Evolutionary conservation across 2,888 invertebrate species (phyloP).

Genomic region (Tupiocoris notatus): DNA sequence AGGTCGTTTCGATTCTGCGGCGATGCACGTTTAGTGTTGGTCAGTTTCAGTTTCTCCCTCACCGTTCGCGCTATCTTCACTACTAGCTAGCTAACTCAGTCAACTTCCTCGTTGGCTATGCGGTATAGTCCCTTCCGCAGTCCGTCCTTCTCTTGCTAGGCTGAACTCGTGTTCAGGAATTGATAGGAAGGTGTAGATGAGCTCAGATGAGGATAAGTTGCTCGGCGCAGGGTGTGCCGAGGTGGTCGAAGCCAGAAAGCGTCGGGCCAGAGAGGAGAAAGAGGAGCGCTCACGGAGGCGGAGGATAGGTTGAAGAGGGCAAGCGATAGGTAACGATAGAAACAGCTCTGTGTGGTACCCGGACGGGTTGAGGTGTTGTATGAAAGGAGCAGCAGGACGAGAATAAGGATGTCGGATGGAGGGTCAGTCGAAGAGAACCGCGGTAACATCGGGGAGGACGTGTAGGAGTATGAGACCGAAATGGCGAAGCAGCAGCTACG

Average conservation of each 20-base stretch:
- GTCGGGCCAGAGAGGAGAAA: too few relatives aligned
- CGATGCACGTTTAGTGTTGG: too few relatives aligned
- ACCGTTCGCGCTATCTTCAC: too few relatives aligned
- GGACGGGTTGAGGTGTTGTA: background rate
- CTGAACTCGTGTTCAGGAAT: background rate
- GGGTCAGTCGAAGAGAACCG: background rate
- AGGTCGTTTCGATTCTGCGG: too few relatives aligned
- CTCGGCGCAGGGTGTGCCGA: too few relatives aligned
- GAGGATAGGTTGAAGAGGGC: background rate
- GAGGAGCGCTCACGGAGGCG: too few relatives aligned
- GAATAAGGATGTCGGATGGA: slow-evolving; percentile 1
- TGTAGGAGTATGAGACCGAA: background rate
- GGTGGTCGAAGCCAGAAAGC: too few relatives aligned
- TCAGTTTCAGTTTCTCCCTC: too few relatives aligned
- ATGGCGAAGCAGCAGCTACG: background rate
- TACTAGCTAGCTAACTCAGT: too few relatives aligned
- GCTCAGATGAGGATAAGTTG: background rate
- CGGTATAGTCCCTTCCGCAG: too few relatives aligned
- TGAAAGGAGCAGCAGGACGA: background rate
- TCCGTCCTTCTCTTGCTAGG: too few relatives aligned
- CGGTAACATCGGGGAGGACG: background rate
- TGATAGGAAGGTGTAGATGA: background rate
- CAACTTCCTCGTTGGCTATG: too few relatives aligned
- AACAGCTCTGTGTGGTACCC: background rate
- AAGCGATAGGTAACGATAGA: background rate